Evolutionary conservation across 2,888 invertebrate species (phyloP), one percentile per base, ranked within the genome.

Genomic region (Rhagonycha fulva): DNA sequence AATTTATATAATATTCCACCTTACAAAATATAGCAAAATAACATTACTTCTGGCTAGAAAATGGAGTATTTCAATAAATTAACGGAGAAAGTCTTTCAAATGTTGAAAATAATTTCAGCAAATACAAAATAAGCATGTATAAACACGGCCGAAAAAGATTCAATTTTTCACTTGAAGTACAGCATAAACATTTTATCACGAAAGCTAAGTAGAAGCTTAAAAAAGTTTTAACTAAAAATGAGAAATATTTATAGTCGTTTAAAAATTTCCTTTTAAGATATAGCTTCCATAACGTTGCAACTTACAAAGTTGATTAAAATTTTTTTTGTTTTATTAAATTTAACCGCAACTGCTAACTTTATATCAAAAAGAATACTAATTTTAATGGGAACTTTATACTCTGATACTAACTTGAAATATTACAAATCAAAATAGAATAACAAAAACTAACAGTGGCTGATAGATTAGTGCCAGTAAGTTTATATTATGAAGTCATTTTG

Each of bases 291-390:
- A 76, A 71, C 76, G 74, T 60, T 74, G 60, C 74, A 74, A 71
- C 71, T 69, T 62, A 71, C 14, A 74, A 75, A 78, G 73, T 76
- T 76, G 76, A 78, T 78, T 78, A 78, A 78, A 78, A 78, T 61
- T 72, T 78, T 75, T 62, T 70, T 47, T 47, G n/a, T 47, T 61
- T 66, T 71, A 76, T 76, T 76, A 72, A 71, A 70, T 76, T 70
- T 70, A 72, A 72, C 74, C 67, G 71, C 78, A 76, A 75, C 78
- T 76, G 76, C 63, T 69, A 7, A 47, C n/a, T n/a, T 47, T n/a
- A 47, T n/a, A 47, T 28, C 28, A 28, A 28, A 28, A 28, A 28
- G 9, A 28, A 47, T n/a, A n/a, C 4, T 7, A 2, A 47, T n/a
- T 47, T 47, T 47, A n/a, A 47, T n/a, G n/a, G 12, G n/a, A 47